Evolutionary conservation across 2,888 invertebrate genomes (phyloP), one percentile per base, ranked within the genome.

Genomic region (Rhamphomyia laevipes): DNA sequence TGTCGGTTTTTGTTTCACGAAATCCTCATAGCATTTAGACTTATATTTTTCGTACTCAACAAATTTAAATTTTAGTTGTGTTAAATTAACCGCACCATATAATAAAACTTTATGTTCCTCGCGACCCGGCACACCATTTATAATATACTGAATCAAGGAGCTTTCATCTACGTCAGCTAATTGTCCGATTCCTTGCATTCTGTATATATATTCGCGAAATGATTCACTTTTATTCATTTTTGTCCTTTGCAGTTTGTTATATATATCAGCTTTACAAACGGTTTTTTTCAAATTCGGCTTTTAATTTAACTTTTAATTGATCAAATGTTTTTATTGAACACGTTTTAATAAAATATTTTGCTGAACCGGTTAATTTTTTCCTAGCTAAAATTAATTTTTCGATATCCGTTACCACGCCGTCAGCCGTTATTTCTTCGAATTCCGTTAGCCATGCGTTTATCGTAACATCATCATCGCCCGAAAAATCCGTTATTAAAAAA

Each of bases 121-220:
- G n/a, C n/a, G n/a, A n/a, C n/a, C n/a, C n/a, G n/a, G n/a, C n/a
- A n/a, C n/a, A n/a, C n/a, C n/a, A n/a, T n/a, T n/a, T n/a, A n/a
- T n/a, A 21, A 53, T 49, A 35, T 51, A 51, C 7, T 31, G 46
- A 27, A 51, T 46, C 13, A 51, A 40, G 2, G 51, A 46, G 16
- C 35, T 30, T n/a, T 17, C 40, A 9, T 53, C 53, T 11, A 53
- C 40, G n/a, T 42, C 23, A n/a, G 42, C 27, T 16, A 21, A 21
- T 12, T 42, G 15, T 12, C 37, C 50, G 12, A 51, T 48, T 43
- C 46, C 44, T 12, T 35, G 31, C 46, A 53, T 51, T 21, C 21
- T 21, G 15, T 51, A 47, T 15, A n/a, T n/a, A 21, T 48, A 53
- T 43, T 53, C 53, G 1, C 47, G 48, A 21, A 50, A 47, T 43